Evolutionary conservation across 2,888 invertebrate genomes (phyloP).

Genomic region (Mythimna pallens): DNA sequence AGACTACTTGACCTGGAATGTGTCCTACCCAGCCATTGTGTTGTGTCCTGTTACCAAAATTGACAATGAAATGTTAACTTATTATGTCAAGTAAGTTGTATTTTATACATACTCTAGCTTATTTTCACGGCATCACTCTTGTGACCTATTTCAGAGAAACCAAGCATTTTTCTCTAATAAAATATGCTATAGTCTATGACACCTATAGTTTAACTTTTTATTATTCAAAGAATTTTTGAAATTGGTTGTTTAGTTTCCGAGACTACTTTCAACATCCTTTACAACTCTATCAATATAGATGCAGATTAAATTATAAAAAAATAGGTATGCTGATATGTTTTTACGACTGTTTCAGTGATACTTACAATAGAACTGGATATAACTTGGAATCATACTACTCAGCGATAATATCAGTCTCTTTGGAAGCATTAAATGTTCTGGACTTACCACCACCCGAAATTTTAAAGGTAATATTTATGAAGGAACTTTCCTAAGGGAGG

Average conservation of each 20-base stretch:
- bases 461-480: constrained; percentile 57
- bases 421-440: constrained; percentile 72
- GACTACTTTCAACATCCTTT: too few species aligned
- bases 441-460: constrained; percentile 70
- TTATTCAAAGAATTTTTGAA: too few species aligned
- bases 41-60: constrained; percentile 92
- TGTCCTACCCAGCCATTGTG: constrained; percentile 92
- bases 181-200: too few species aligned
- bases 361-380: constrained; percentile 66
- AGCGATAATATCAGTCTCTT: constrained; percentile 70
- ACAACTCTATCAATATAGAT: too few species aligned
- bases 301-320: too few species aligned
- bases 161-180: too few species aligned
- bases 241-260: too few species aligned
- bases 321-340: too few species aligned
- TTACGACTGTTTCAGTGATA: constrained; percentile 66
- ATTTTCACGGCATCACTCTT: too few species aligned
- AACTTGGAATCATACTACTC: constrained; percentile 72
- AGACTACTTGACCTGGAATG: constrained; percentile 93
- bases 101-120: not conserved
- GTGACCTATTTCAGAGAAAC: too few species aligned
- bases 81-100: constrained; percentile 75
- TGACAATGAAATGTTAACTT: constrained; percentile 78
- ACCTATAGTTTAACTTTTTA: too few species aligned
- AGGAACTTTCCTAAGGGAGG: too few species aligned